Evolutionary conservation across 2,888 invertebrate species (phyloP), one percentile per base, ranked within the genome.

Genomic region (Netelia inedita): DNA sequence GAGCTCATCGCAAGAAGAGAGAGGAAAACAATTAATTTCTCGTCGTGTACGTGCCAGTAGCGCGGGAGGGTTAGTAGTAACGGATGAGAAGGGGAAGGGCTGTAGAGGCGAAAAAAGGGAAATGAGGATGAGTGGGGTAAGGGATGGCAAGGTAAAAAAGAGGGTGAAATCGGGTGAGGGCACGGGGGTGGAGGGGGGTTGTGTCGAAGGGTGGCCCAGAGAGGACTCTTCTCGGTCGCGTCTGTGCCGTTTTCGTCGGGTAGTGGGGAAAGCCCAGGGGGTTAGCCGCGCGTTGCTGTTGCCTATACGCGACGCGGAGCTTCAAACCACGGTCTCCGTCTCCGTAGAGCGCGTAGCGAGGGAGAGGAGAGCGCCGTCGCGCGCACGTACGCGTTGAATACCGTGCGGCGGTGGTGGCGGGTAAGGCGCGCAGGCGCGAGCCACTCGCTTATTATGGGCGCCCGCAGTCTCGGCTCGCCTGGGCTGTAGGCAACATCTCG

Each of bases 401-500:
- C 61, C 57, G 80, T 41, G 79, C 75, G 61, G 28, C 28, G 28
- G 23, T 2, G 23, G 23, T 2, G 23, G 23, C 23, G 23, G 23
- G 3, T 72, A 69, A 28, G 61, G 57, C 59, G 88, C 87, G 87
- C 87, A 86, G 85, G 88, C 88, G 87, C 87, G 76, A 81, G 79
- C 81, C 82, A 71, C 82, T 87, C 87, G 89, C 90, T 91, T 91
- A 91, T 91, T 91, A 90, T 89, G 89, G 91, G 89, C 86, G 90
- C 88, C 89, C 87, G 91, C 92, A 93, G 93, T 93, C 91, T 92
- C 92, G 92, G 92, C 91, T 93, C 90, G 92, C 91, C 93, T 92
- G 93, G 92, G 93, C 91, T 91, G 87, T 90, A 89, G 90, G 91
- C 91, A 92, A 89, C 90, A 92, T 89, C 86, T 72, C 74, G 5